Conservation (phyloP, 2,113 vertebrate genomes). For the Procavia capensis region DNA sequence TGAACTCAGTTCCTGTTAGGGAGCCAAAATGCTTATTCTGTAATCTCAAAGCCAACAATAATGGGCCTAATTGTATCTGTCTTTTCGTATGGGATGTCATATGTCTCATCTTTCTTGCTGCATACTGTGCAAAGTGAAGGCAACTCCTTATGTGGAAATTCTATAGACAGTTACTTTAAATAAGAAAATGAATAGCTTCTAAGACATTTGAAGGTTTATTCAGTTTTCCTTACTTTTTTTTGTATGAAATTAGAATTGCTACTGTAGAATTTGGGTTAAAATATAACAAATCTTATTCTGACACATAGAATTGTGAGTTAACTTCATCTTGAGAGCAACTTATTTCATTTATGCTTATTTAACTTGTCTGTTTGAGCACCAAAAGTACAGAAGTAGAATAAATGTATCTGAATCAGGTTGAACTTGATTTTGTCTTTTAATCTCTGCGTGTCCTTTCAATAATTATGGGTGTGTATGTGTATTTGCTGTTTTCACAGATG, state of each 20-base stretch:
- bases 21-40: slow-evolving; percentile 79
- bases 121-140: slow-evolving; percentile 72
- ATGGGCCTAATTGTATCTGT: slow-evolving; percentile 85
- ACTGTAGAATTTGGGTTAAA: slow-evolving; percentile 53
- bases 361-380: slow-evolving; percentile 10
- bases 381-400: background rate
- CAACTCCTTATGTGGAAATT: slow-evolving; percentile 71
- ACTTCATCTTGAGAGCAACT: background rate
- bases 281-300: background rate
- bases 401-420: slow-evolving; percentile 1
- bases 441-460: slow-evolving; percentile 6
- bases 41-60: slow-evolving; percentile 80
- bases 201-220: slow-evolving; percentile 63
- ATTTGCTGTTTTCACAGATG: slow-evolving; percentile 13
- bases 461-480: background rate
- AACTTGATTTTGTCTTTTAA: slow-evolving; percentile 34
- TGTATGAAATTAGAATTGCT: slow-evolving; percentile 48
- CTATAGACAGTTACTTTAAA: slow-evolving; percentile 71
- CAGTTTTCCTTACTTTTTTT: background rate
- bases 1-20: slow-evolving; percentile 78
- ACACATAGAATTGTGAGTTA: slow-evolving; percentile 31
- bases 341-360: slow-evolving; percentile 59
- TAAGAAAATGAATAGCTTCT: slow-evolving; percentile 58
- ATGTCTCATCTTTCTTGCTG: slow-evolving; percentile 77
- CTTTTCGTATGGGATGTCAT: slow-evolving; percentile 81